Conservation (phyloP, 2,888 invertebrate species). For the Tholera decimalis region DNA sequence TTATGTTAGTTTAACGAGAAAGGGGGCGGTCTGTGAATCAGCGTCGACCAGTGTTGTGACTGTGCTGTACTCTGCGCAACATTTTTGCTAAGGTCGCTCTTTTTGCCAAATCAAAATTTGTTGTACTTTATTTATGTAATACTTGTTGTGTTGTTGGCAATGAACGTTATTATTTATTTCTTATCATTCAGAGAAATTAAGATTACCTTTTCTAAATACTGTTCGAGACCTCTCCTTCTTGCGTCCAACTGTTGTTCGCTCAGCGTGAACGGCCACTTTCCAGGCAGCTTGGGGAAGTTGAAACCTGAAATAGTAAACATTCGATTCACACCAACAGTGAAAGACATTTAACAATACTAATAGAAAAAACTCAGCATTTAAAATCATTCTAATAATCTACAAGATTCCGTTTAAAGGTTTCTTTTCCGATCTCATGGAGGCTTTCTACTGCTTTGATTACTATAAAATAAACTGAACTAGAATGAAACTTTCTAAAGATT, state of each 20-base stretch:
- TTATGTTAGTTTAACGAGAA: too few species aligned
- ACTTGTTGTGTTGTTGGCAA: too few species aligned
- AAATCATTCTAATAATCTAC: not conserved
- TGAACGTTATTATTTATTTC: too few species aligned
- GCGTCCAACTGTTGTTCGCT: slow-evolving; percentile 99
- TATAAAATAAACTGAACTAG: not conserved
- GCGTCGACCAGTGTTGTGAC: too few species aligned
- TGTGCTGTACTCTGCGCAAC: too few species aligned
- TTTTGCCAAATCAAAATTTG: too few species aligned
- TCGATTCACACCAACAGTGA: not conserved
- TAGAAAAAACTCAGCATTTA: not conserved
- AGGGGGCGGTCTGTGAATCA: too few species aligned
- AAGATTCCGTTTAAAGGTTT: too few species aligned
- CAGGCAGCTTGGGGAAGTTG: slow-evolving; percentile 99
- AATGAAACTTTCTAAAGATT: not conserved
- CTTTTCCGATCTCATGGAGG: not conserved
- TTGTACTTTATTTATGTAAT: too few species aligned
- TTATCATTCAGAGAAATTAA: too few species aligned
- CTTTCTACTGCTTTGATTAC: not conserved
- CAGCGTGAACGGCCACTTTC: slow-evolving; percentile 99
- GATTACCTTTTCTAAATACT: slow-evolving; percentile 97
- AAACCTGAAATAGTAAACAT: slow-evolving; percentile 91
- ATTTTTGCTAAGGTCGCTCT: too few species aligned
- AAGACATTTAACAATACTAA: not conserved
- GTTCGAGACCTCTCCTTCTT: slow-evolving; percentile 98